phyloP scores from a whole-genome alignment of 2,113 vertebrate species.

The Menura novaehollandiae region DNA sequence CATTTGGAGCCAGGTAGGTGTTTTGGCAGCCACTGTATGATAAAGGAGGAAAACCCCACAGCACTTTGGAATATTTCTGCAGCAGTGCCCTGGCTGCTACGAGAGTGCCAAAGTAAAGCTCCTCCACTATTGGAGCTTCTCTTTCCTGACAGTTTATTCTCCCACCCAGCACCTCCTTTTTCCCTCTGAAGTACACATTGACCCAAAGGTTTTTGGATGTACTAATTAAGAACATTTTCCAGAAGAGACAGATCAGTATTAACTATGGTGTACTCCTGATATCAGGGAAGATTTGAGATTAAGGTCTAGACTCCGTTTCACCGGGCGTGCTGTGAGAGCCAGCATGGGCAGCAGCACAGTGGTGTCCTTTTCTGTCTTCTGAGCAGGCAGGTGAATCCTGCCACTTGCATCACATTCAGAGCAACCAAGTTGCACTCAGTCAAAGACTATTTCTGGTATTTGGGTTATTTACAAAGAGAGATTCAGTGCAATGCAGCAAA shows the following conservation, averaged over 20 bases:
- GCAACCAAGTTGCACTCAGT: not conserved
- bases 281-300: not conserved
- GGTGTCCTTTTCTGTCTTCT: fast-evolving
- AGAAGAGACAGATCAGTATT: not conserved
- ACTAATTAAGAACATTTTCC: not conserved
- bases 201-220: not conserved
- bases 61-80: not conserved
- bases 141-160: not conserved
- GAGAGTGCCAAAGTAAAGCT: not conserved
- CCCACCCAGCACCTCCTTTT: not conserved
- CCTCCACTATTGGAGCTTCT: not conserved
- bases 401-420: not conserved
- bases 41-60: not conserved
- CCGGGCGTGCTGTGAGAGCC: fast-evolving
- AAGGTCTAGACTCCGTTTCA: not conserved
- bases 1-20: not conserved
- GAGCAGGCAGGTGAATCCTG: not conserved
- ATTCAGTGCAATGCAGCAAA: not conserved
- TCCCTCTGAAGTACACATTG: not conserved
- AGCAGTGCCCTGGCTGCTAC: not conserved
- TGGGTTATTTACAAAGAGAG: not conserved
- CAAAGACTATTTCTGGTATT: not conserved
- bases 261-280: not conserved
- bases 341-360: not conserved
- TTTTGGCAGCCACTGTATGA: not conserved